Percentiles rank a stretch among this genome's conserved stretches.
Conservation (phyloP, 2,888 invertebrate genomes). For the Hypomecis atomaria region DNA sequence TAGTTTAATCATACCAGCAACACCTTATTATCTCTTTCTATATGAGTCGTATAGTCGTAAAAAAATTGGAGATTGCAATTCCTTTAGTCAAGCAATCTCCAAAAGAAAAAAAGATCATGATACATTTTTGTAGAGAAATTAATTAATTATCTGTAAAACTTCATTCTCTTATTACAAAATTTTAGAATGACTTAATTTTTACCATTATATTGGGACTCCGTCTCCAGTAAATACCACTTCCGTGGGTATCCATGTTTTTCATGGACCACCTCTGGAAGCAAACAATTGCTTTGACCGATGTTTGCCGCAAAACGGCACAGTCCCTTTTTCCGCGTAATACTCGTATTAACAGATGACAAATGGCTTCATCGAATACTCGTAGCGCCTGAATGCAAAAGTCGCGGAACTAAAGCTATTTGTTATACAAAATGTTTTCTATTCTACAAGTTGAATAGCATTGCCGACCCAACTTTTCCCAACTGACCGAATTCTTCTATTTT, state of each 20-base stretch:
- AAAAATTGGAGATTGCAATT: no score
- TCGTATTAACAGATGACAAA: slow-evolving; percentile 38
- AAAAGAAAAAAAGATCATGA: no score
- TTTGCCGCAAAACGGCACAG: slow-evolving; percentile 3
- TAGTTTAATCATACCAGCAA: no score
- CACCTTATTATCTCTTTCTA: no score
- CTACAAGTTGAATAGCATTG: slow-evolving; percentile 20
- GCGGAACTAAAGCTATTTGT: slow-evolving; percentile 33
- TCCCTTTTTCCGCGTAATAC: slow-evolving; percentile 22
- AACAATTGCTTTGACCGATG: slow-evolving; percentile 24
- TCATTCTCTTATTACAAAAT: no score
- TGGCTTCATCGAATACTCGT: slow-evolving; percentile 30
- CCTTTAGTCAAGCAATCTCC: no score
- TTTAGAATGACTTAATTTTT: no score
- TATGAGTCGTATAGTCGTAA: no score
- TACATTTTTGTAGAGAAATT: no score
- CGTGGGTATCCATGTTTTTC: slow-evolving; percentile 3
- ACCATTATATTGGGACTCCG: no score
- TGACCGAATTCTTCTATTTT: slow-evolving; percentile 32
- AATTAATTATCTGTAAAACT: no score
- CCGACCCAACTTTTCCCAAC: slow-evolving; percentile 32
- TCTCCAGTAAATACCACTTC: no score
- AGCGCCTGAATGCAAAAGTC: slow-evolving; percentile 27
- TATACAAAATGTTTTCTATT: slow-evolving; percentile 30
- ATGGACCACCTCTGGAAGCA: slow-evolving; percentile 15